These are phyloP conservation scores for Pararge aegeria DNA, from an alignment of 1,140 invertebrate genomes.

Conservation along the genomic window DNA sequence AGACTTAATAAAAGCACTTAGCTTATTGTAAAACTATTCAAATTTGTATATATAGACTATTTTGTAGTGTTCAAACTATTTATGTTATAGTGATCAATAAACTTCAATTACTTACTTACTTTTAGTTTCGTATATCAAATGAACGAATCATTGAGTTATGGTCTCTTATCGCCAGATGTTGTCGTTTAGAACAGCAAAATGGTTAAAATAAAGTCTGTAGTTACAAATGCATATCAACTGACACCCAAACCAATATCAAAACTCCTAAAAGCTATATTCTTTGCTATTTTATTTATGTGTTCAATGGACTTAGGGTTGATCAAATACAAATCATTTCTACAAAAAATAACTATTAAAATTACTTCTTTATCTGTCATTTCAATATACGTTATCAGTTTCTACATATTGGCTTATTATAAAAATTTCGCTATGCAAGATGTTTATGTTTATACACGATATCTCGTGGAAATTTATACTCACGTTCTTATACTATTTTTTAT, in stretches of 20 bases:
- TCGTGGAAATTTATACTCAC: neutral
- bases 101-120: no score
- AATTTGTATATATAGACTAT: no score
- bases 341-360: neutral
- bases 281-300: neutral
- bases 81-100: no score
- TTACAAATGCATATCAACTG: no score
- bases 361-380: neutral
- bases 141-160: no score
- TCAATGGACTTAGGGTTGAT: conserved; percentile 3
- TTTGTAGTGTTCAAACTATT: no score
- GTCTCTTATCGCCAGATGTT: no score
- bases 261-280: neutral
- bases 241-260: neutral
- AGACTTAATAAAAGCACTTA: no score
- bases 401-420: neutral
- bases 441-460: neutral
- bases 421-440: neutral
- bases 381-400: neutral
- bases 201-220: no score
- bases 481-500: neutral
- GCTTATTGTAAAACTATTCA: no score
- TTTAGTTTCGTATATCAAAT: no score
- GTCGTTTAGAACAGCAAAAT: no score
- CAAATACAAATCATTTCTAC: conserved; percentile 4